Evolutionary conservation across 1,140 invertebrate genomes (phyloP).

Genomic region (Trypoxylus dichotomus): DNA sequence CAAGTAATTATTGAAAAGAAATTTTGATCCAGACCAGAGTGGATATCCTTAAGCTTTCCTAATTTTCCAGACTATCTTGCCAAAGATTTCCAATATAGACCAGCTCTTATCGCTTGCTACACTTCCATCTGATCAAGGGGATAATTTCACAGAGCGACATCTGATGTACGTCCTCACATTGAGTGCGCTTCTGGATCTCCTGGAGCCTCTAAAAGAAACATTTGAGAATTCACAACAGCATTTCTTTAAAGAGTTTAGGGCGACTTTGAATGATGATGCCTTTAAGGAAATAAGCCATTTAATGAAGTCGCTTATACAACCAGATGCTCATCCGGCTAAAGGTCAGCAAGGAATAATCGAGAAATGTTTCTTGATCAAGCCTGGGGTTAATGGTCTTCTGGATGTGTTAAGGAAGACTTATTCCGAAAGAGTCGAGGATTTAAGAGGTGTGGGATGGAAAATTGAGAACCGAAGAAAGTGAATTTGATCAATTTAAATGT

Average conservation of each 20-base stretch:
- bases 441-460: slow-evolving; percentile 59
- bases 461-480: slow-evolving; percentile 13
- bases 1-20: slow-evolving; percentile 51
- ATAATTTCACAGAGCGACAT: slow-evolving; percentile 69
- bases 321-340: slow-evolving; percentile 66
- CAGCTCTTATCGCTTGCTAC: slow-evolving; percentile 59
- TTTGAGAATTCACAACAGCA: slow-evolving; percentile 61
- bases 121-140: slow-evolving; percentile 60
- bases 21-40: no score
- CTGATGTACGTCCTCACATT: slow-evolving; percentile 78
- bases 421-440: slow-evolving; percentile 76
- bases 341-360: slow-evolving; percentile 74
- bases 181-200: slow-evolving; percentile 74
- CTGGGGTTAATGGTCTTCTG: slow-evolving; percentile 70
- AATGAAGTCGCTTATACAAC: slow-evolving; percentile 63
- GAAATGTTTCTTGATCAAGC: slow-evolving; percentile 83
- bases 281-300: slow-evolving; percentile 44
- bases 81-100: slow-evolving; percentile 54
- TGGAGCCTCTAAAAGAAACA: slow-evolving; percentile 67
- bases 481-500: not conserved
- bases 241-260: slow-evolving; percentile 56
- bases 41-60: not conserved
- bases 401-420: slow-evolving; percentile 79
- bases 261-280: slow-evolving; percentile 39
- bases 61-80: slow-evolving; percentile 38